Evolutionary conservation across 2,888 invertebrate genomes (phyloP).

Genomic region (Dicycla oo): DNA sequence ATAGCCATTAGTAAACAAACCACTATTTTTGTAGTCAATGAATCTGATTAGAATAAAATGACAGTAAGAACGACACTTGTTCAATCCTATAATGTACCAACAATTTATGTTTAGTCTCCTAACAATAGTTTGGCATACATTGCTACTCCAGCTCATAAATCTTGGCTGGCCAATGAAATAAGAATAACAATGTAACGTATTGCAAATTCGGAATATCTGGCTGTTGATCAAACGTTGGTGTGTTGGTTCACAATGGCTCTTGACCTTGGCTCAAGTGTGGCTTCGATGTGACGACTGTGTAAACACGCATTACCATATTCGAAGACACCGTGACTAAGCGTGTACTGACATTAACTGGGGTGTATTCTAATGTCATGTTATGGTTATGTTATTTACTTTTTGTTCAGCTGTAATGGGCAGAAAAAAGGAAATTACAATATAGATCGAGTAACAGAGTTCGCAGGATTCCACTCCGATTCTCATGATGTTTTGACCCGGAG

Average conservation of each 20-base stretch:
- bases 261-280: constrained; percentile 77
- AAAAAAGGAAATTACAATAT: neutral
- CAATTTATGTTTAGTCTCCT: constrained; percentile 24
- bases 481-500: neutral
- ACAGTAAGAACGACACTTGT: constrained; percentile 57
- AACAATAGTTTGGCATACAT: constrained; percentile 56
- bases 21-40: constrained; percentile 18
- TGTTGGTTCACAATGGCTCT: constrained; percentile 68
- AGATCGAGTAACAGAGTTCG: neutral
- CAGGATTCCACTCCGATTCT: neutral
- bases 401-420: neutral
- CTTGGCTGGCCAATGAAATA: constrained; percentile 60
- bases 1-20: constrained; percentile 35
- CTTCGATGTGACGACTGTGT: constrained; percentile 78
- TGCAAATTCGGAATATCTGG: constrained; percentile 66
- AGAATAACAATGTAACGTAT: constrained; percentile 65
- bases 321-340: constrained; percentile 77
- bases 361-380: constrained; percentile 54
- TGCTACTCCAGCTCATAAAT: constrained; percentile 63
- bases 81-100: constrained; percentile 34
- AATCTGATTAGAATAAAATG: constrained; percentile 39
- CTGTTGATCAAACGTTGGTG: constrained; percentile 67
- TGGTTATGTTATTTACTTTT: constrained; percentile 17
- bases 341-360: constrained; percentile 64
- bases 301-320: constrained; percentile 82